Conservation (phyloP, 2,888 invertebrate genomes). For the Thereva unica region DNA sequence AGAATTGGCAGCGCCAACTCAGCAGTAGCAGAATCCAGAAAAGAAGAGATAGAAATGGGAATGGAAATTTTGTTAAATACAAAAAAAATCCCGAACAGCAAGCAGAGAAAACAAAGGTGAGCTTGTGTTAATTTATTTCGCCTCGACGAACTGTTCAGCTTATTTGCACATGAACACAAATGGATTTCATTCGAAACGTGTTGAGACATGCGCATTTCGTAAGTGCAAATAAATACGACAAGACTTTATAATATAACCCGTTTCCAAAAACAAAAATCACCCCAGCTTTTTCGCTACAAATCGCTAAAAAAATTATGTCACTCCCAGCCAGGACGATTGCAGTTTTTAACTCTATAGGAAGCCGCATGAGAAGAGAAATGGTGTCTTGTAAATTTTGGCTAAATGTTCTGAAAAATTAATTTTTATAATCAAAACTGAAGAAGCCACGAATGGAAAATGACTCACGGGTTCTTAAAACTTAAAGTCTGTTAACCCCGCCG, state of each 20-base stretch:
- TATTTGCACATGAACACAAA: slow-evolving; percentile 32
- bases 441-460: no score
- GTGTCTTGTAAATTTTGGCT: background rate
- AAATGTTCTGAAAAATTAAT: no score
- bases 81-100: slow-evolving; percentile 6
- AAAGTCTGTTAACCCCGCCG: no score
- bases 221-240: slow-evolving; percentile 10
- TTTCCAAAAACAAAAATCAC: slow-evolving; percentile 10
- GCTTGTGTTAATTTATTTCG: slow-evolving; percentile 33
- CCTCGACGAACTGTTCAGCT: slow-evolving; percentile 28
- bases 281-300: slow-evolving; percentile 1
- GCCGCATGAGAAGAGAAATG: background rate
- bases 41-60: slow-evolving; percentile 3
- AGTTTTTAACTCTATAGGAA: background rate
- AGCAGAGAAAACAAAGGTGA: slow-evolving; percentile 26
- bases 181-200: slow-evolving; percentile 34
- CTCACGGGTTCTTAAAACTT: no score
- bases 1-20: background rate
- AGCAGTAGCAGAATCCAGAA: slow-evolving; percentile 1
- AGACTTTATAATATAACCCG: background rate
- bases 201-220: slow-evolving; percentile 34
- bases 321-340: background rate
- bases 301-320: slow-evolving; percentile 20
- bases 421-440: no score
- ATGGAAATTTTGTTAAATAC: slow-evolving; percentile 24